A percentile compares a stretch with the other conserved stretches of the same genome.
Conservation (phyloP, 1,140 invertebrate genomes). For the Harpegnathos saltator region DNA sequence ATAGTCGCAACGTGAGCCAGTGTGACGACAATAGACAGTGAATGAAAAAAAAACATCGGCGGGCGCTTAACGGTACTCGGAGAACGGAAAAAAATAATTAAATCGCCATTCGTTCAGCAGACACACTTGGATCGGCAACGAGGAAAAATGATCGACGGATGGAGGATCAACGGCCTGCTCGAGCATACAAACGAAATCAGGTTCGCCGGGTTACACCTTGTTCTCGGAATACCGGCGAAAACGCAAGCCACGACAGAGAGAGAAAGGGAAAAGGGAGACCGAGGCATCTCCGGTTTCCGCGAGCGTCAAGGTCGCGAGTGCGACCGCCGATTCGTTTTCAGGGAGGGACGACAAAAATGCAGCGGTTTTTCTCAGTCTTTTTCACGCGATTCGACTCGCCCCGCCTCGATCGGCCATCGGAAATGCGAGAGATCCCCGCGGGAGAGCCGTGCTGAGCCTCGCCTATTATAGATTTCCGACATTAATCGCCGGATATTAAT, state of each 20-base stretch:
- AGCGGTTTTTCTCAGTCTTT: neutral
- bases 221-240: constrained; percentile 38
- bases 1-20: constrained; percentile 1
- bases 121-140: neutral
- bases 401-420: neutral
- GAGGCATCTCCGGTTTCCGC: neutral
- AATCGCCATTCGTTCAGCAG: neutral
- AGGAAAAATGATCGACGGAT: neutral
- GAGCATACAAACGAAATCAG: neutral
- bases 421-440: no score
- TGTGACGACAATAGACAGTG: constrained; percentile 3
- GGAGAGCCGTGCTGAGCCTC: no score
- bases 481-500: no score
- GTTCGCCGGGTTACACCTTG: neutral
- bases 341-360: neutral
- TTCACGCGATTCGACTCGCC: neutral
- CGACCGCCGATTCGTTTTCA: neutral
- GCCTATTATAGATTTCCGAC: no score
- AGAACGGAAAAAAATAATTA: constrained; percentile 13
- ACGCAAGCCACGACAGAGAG: constrained; percentile 34
- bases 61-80: neutral
- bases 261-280: constrained; percentile 30
- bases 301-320: constrained; percentile 28
- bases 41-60: constrained; percentile 26
- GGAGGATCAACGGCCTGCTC: neutral